These are phyloP conservation scores for Phyllotreta cruciferae DNA, from an alignment of 2,888 invertebrate genomes.

Conservation along the genomic window DNA sequence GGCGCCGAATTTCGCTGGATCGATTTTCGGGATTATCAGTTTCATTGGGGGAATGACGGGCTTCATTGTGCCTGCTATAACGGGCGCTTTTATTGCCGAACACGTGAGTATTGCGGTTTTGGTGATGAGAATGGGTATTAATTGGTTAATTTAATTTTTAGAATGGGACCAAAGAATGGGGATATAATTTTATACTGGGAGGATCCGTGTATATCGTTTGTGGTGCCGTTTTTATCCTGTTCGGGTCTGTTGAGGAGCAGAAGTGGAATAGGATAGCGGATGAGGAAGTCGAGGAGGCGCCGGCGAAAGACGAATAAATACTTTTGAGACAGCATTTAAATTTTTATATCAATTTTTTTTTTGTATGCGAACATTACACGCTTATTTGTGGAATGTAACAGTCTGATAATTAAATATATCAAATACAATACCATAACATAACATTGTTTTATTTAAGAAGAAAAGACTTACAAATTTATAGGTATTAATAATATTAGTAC, in stretches of 20 bases:
- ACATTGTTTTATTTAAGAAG: no score
- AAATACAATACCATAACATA: no score
- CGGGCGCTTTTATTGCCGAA: slow-evolving; percentile 41
- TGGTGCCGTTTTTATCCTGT: slow-evolving; percentile 56
- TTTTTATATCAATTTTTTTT: no score
- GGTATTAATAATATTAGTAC: no score
- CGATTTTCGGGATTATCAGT: slow-evolving; percentile 50
- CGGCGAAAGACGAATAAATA: neutral
- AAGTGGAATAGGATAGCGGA: slow-evolving; percentile 53
- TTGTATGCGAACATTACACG: no score
- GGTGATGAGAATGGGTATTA: slow-evolving; percentile 8
- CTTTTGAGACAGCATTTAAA: no score
- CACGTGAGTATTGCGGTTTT: slow-evolving; percentile 37
- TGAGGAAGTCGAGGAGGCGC: neutral
- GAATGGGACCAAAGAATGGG: slow-evolving; percentile 58
- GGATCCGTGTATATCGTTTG: slow-evolving; percentile 52
- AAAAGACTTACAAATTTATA: no score
- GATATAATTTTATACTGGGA: slow-evolving; percentile 57
- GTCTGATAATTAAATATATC: no score
- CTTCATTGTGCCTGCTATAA: slow-evolving; percentile 47
- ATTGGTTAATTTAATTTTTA: slow-evolving; percentile 43
- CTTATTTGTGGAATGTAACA: no score
- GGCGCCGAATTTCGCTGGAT: slow-evolving; percentile 50
- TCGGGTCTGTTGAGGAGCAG: slow-evolving; percentile 58
- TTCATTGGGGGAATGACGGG: slow-evolving; percentile 49